phyloP scores from a whole-genome alignment of 1,140 invertebrate species.

The Drosophila aff. region DNA sequence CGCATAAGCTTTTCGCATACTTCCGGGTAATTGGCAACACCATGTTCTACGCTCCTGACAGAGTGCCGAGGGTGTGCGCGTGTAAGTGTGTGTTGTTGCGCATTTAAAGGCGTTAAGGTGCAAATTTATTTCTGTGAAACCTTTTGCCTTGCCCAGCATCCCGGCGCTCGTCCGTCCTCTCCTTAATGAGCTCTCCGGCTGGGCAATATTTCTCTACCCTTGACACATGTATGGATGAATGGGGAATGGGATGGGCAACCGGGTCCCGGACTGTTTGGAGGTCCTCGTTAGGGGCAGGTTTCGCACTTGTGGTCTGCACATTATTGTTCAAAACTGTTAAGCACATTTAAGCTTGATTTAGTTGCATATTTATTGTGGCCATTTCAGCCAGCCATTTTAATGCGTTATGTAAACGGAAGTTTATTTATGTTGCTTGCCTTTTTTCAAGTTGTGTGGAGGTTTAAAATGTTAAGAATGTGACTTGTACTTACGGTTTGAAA shows the following conservation, averaged over 20 bases:
- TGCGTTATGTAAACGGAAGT: slow-evolving; percentile 74
- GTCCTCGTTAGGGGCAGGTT: slow-evolving; percentile 73
- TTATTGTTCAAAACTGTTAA: slow-evolving; percentile 84
- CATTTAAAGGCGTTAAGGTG: slow-evolving; percentile 83
- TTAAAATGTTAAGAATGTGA: slow-evolving; percentile 2
- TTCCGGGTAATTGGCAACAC: slow-evolving; percentile 82
- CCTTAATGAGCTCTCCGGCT: slow-evolving; percentile 59
- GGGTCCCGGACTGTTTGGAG: slow-evolving; percentile 28
- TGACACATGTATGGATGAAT: slow-evolving; percentile 64
- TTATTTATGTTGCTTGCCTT: slow-evolving; percentile 28
- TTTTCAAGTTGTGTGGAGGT: slow-evolving; percentile 3
- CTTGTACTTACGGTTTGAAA: too few relatives aligned
- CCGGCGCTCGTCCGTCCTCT: slow-evolving; percentile 32
- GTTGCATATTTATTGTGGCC: slow-evolving; percentile 79
- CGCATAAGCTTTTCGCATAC: slow-evolving; percentile 83
- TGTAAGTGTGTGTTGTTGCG: slow-evolving; percentile 50
- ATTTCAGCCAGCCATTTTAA: slow-evolving; percentile 60
- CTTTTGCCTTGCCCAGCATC: slow-evolving; percentile 57
- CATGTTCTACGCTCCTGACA: slow-evolving; percentile 42
- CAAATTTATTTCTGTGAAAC: slow-evolving; percentile 79
- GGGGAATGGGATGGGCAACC: slow-evolving; percentile 8
- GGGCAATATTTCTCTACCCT: slow-evolving; percentile 75
- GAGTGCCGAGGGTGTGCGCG: slow-evolving; percentile 12
- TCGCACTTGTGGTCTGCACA: slow-evolving; percentile 75
- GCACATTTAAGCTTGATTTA: slow-evolving; percentile 83